Evolutionary conservation across 2,113 vertebrate genomes (phyloP), one percentile per base, ranked within the genome.

Genomic region (Plecotus auritus): DNA sequence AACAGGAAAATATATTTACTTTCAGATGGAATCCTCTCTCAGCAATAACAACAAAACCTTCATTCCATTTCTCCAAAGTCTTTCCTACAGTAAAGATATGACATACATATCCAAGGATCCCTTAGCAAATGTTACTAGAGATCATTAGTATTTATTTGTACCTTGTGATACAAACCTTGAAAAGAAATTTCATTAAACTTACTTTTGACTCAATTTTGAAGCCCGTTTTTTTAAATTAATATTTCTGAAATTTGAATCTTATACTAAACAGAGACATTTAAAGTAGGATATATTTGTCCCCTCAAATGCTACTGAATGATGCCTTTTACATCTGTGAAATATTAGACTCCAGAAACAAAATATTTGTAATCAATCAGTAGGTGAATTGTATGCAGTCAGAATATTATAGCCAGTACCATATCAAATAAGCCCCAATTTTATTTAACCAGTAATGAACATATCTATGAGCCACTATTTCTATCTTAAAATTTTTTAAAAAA

Each of bases 221-320:
- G 66, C 13, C 40, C 18, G 86, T 51, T 59, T 85, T 74, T 91
- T 22, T 85, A 12, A 66, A 73, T 56, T 69, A 82, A 3, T 42
- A 91, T 76, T 91, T 94, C 59, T 92, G 70, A 97, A 94, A 94
- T 82, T 35, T 49, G n/a, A 84, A 77, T 67, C 49, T 85, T 92
- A 92, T 23, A 67, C 9, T 89, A 84, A 92, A 66, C 7, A 82
- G 7, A 76, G 37, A 85, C 13, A 82, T 87, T 77, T 80, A 87
- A 54, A 4, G 0, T 49, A 84, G 28, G 32, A 77, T 49, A 84
- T 88, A 14, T 54, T 64, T 32, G 66, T 13, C 12, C 26, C 0
- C 6, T 42, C 40, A 49, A 37, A 51, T 35, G n/a, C 54, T 87
- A 88, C 1, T 54, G 20, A 88, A 81, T 45, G 40, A 17, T 84